Evolutionary conservation across 2,888 invertebrate species (phyloP).

Genomic region (Leptopilina syphax): DNA sequence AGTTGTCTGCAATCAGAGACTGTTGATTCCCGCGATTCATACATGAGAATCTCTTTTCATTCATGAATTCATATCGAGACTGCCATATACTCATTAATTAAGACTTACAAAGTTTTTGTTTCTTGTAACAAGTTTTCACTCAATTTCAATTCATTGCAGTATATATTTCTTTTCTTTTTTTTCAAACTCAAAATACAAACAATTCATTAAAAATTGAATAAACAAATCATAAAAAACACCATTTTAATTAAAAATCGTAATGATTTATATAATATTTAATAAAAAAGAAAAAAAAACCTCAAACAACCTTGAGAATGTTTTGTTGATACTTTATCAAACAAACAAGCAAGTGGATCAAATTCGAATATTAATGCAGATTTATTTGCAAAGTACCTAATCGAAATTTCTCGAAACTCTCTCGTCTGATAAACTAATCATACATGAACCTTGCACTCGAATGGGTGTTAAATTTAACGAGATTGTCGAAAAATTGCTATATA

Average conservation of each 20-base stretch:
- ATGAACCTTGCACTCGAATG: conserved; percentile 37
- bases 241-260: not conserved
- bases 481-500: not conserved
- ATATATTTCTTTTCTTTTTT: not conserved
- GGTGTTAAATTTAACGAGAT: conserved; percentile 25
- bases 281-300: not conserved
- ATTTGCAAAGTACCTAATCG: conserved; percentile 21
- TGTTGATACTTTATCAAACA: not conserved
- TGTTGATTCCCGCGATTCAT: conserved; percentile 55
- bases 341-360: conserved; percentile 18
- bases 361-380: conserved; percentile 36
- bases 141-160: not conserved
- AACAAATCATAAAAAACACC: not conserved
- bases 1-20: conserved; percentile 54
- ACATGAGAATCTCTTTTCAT: conserved; percentile 59
- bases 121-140: conserved; percentile 6
- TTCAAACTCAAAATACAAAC: not conserved
- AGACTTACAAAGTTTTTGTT: conserved; percentile 38
- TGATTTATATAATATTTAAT: conserved; percentile 10
- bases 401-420: conserved; percentile 13
- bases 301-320: not conserved
- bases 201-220: not conserved
- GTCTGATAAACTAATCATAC: conserved; percentile 28
- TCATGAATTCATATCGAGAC: conserved; percentile 58
- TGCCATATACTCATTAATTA: conserved; percentile 58